Evolutionary conservation across 2,888 invertebrate genomes (phyloP), one percentile per base, ranked within the genome.

Genomic region (Calephelis perditalis): DNA sequence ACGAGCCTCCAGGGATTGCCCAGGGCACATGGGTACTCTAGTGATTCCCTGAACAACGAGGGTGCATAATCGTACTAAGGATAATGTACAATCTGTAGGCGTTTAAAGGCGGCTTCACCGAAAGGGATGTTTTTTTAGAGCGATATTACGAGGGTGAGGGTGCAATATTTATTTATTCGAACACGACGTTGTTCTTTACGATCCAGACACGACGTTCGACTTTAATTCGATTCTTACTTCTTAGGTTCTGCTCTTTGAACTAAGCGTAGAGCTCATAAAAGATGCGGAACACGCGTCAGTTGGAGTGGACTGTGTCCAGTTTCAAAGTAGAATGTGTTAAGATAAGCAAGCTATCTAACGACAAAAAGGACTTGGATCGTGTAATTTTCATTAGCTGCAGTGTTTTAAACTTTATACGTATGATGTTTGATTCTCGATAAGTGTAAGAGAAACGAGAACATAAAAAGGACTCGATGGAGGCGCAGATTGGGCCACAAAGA

Each of bases 71-170:
- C 88, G 86, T 84, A 88, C 86, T 88, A 87, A 89, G 88, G 90
- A 90, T 89, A 90, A 89, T 90, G 89, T 90, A 90, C 90, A 90
- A 90, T 90, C 90, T 90, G 90, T 89, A 90, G 90, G 88, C 90
- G 88, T 90, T 90, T 90, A 90, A 89, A 90, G 89, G 86, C 88
- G 83, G 88, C 88, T 84, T 86, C 83, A 81, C 74, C 81, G 83
- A 87, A 89, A 90, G 90, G 90, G 89, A 90, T 89, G 89, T 90
- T 90, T 90, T 89, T 90, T 90, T 89, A 85, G 84, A 81, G 79
- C 84, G 79, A 84, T 82, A 86, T 83, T 73, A 78, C 73, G 82
- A 88, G 90, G 90, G 90, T 81, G 90, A 90, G 90, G 90, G 90
- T 87, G 88, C 87, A 88, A 86, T 88, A 90, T 89, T 89, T 89